phyloP scores from a whole-genome alignment of 1,140 invertebrate genomes.

The Drosophila truncata region DNA sequence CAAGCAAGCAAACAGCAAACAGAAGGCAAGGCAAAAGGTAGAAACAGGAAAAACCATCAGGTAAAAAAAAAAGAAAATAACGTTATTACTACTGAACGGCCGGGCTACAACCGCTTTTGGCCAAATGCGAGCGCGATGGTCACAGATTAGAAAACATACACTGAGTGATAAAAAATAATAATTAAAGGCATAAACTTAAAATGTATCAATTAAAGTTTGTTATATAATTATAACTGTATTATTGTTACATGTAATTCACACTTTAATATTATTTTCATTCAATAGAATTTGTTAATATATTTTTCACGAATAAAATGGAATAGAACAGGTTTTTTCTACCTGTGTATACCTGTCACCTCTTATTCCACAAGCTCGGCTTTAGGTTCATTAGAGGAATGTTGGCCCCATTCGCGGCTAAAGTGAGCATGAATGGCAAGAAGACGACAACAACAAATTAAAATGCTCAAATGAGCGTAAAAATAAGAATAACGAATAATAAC shows the following conservation, averaged over 20 bases:
- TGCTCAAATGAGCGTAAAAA: constrained; percentile 50
- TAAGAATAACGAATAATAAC: constrained; percentile 7
- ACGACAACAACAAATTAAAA: constrained; percentile 48
- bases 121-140: constrained; percentile 14
- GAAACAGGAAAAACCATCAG: constrained; percentile 41
- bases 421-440: constrained; percentile 32
- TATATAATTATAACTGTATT: not conserved
- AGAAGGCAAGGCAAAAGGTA: constrained; percentile 30
- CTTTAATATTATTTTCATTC: not conserved
- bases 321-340: not conserved
- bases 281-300: not conserved
- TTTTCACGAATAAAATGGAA: not conserved
- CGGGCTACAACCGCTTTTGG: constrained; percentile 37
- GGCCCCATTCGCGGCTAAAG: constrained; percentile 31
- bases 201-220: no score
- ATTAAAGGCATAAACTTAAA: no score
- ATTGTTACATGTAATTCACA: not conserved
- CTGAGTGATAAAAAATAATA: not conserved
- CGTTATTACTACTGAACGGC: constrained; percentile 29
- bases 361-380: constrained; percentile 5
- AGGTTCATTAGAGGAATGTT: constrained; percentile 47
- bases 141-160: constrained; percentile 15
- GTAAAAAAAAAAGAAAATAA: constrained; percentile 53
- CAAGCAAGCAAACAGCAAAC: constrained; percentile 7
- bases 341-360: constrained; percentile 21